Percentiles rank a stretch among this genome's conserved stretches.
Conservation (phyloP, 30 jellyfish, hydroid and myxozoan genomes). For the Aurelia aurita region DNA sequence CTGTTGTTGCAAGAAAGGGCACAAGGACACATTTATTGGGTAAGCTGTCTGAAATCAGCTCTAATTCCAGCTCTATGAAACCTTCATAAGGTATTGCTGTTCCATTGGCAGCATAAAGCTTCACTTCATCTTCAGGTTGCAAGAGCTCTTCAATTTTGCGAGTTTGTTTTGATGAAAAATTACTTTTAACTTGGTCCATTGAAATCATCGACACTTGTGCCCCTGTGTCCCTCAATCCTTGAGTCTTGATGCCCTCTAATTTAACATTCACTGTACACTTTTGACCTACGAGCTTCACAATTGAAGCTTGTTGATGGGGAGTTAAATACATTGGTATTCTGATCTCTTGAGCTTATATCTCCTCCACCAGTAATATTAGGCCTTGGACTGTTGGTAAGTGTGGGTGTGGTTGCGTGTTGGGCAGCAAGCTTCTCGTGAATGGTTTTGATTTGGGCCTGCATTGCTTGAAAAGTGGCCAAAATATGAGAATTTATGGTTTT, state of each 20-base stretch:
- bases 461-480: slow-evolving; percentile 30
- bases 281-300: slow-evolving; percentile 18
- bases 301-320: slow-evolving; percentile 25
- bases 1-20: slow-evolving; percentile 28
- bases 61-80: slow-evolving; percentile 4
- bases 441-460: slow-evolving; percentile 14
- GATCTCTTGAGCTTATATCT: not conserved
- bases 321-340: not conserved
- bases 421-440: slow-evolving; percentile 8
- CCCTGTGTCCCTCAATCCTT: slow-evolving; percentile 17
- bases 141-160: not conserved
- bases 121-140: slow-evolving; percentile 4
- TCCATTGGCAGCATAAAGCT: slow-evolving; percentile 19
- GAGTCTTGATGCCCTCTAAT: slow-evolving; percentile 13
- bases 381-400: not conserved
- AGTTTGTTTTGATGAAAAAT: slow-evolving; percentile 5
- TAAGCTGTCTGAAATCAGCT: not conserved
- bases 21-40: not conserved
- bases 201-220: slow-evolving; percentile 38
- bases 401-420: not conserved
- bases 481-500: slow-evolving; percentile 6
- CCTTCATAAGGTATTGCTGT: slow-evolving; percentile 33
- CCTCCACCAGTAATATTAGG: no score
- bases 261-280: slow-evolving; percentile 10
- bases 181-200: slow-evolving; percentile 2